These are phyloP conservation scores for Nipponacmea schrenckii DNA, from an alignment of 2,888 invertebrate species.

Conservation along the genomic window DNA sequence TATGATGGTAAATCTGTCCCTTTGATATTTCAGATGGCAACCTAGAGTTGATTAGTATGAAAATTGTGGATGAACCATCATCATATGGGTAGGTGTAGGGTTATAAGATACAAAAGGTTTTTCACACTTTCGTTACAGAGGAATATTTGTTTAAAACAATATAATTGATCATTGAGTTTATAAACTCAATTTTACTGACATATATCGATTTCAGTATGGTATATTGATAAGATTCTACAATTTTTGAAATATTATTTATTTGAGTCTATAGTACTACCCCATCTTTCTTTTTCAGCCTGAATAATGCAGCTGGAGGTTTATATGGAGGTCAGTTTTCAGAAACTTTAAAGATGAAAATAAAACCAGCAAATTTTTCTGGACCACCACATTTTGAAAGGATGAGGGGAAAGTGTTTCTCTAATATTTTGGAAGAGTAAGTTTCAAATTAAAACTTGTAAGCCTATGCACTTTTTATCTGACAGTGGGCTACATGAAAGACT, in stretches of 20 bases:
- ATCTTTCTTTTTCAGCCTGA: too few species aligned
- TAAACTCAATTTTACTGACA: neutral
- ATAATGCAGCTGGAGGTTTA: too few species aligned
- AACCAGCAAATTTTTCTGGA: slow-evolving; percentile 63
- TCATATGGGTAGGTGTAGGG: slow-evolving; percentile 54
- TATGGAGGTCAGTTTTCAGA: slow-evolving; percentile 14
- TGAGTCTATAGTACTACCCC: too few species aligned
- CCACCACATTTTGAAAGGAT: slow-evolving; percentile 57
- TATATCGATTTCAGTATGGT: neutral
- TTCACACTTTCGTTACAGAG: too few species aligned
- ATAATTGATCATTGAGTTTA: neutral
- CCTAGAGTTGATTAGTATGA: slow-evolving; percentile 51
- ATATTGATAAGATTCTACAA: neutral
- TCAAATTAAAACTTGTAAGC: too few species aligned
- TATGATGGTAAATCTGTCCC: neutral
- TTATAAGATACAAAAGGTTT: neutral
- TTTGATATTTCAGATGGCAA: slow-evolving; percentile 27
- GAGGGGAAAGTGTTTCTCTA: slow-evolving; percentile 54
- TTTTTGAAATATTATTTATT: neutral
- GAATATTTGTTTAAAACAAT: neutral
- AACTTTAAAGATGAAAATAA: slow-evolving; percentile 57
- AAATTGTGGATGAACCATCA: slow-evolving; percentile 64
- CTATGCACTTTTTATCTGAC: too few species aligned
- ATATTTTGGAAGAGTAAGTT: slow-evolving; percentile 42
- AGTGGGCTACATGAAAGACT: too few species aligned